Evolutionary conservation across 2,888 invertebrate species (phyloP), one percentile per base, ranked within the genome.

Genomic region (Drosophila lutescens): DNA sequence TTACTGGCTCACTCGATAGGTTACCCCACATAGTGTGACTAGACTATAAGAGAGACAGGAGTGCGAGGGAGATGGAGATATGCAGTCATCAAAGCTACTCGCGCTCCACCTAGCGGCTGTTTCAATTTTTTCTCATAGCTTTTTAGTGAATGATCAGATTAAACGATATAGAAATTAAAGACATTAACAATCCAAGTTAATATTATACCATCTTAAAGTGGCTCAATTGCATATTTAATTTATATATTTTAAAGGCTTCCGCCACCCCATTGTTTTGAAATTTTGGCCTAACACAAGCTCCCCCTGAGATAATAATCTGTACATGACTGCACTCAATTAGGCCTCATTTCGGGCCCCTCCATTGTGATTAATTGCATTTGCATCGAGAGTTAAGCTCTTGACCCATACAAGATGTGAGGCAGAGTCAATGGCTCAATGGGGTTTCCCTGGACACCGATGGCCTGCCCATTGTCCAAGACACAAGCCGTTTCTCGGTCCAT

Each of bases 331-430:
- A 69, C 55, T 55, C 60, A 54, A 69, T 72, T 66, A 63, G 46
- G 34, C 49, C 59, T 59, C 41, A 63, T 63, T 62, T 49, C 2
- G 32, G 13, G 32, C 10, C 3, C 36, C 62, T 36, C 49, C 15
- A 53, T 26, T 54, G 63, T 63, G 63, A 66, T 66, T 66, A 66
- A 66, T 66, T 63, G 63, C 66, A 47, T 54, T 66, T 47, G 66
- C 63, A 66, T 66, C 41, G 62, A 43, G 60, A 32, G 60, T 26
- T 9, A 34, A 26, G 41, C 41, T 34, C 60, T 26, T 49, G 49
- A 43, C 38, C 40, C 49, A 49, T 34, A 8, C 34, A 17, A 7
- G 49, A 8, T 17, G 17, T 32, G 15, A 6, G 9, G 10, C 26
- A 9, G 26, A 41, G n/a, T 57, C 47, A 59, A 59, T 34, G 60